Evolutionary conservation across 2,797 vertebrate genomes (phyloP).

Genomic region (Sebastolobus altivelis): DNA sequence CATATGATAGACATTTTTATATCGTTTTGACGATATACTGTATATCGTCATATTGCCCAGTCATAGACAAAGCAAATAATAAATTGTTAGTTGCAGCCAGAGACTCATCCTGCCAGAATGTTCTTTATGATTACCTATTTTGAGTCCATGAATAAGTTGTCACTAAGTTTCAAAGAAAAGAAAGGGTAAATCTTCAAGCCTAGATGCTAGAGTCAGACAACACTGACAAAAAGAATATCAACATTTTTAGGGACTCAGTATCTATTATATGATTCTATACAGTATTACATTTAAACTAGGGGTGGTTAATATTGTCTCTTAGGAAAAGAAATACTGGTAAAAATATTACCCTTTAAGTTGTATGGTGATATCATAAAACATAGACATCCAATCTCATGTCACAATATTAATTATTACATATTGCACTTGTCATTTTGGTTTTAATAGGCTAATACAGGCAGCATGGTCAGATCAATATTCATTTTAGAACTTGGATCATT

Average conservation of each 20-base stretch:
- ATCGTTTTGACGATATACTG: too few relatives aligned
- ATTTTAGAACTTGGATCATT: conserved; percentile 35
- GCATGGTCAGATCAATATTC: conserved; percentile 38
- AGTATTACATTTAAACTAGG: background rate
- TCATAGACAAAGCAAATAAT: too few relatives aligned
- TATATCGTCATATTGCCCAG: too few relatives aligned
- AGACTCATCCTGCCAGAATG: too few relatives aligned
- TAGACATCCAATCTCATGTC: background rate
- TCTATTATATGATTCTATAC: too few relatives aligned
- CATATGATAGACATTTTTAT: too few relatives aligned
- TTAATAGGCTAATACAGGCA: conserved; percentile 8
- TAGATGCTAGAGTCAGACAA: background rate
- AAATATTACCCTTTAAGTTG: background rate
- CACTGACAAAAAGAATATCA: background rate
- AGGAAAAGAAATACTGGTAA: too few relatives aligned
- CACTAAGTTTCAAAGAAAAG: background rate
- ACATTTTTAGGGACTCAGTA: background rate
- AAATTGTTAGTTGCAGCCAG: too few relatives aligned
- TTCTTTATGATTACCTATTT: background rate
- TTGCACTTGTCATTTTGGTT: conserved; percentile 25
- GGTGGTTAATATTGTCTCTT: background rate
- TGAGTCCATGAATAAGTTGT: background rate
- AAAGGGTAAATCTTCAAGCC: background rate
- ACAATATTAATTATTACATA: conserved; percentile 5
- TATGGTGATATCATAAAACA: background rate